Base-by-base conservation (phyloP, 2,888 invertebrate genomes). In the Ormyrus pomaceus region DNA sequence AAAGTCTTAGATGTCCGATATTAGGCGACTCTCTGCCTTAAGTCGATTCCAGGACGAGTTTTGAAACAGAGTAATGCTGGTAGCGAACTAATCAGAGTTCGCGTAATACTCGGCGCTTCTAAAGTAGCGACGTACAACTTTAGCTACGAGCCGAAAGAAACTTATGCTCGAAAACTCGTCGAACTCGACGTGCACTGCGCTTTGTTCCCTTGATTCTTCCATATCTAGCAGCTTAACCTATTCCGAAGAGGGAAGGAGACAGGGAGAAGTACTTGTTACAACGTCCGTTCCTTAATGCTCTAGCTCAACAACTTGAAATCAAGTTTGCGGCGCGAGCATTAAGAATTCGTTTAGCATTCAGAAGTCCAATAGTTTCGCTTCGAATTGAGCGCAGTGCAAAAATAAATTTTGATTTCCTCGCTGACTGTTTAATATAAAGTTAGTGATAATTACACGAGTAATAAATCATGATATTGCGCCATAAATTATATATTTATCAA, bases 41-140 rank as follows among this genome's bases (percentile, higher is more conserved):
- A 72, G 72, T 72, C 59, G 72, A 66, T 77, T 55, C 55, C 50
- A 66, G 59, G 8, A 59, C 7, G 80, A 80, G 80, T 76, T 79
- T 65, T 56, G 61, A 79, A 74, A 65, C 56, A 64, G 46, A 79
- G 70, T 85, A 84, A 85, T 84, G 83, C 83, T 80, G 82, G 81
- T 83, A 82, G 71, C 77, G 82, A 85, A 83, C 84, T 84, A 84
- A 84, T 86, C 85, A 82, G 81, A 77, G 68, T 73, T 59, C 59
- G 69, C 56, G 69, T 62, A 71, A 72, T 79, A 65, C 72, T 75
- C 72, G 6, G 59, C 64, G 70, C 71, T 77, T 72, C 69, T 55
- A 50, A 70, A 79, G 79, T 61, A 66, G 70, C 75, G 71, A 75
- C 65, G 75, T 55, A 69, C 79, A 79, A 79, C 70, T 79, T 79